These are phyloP conservation scores for Nymphalis io DNA, from an alignment of 1,140 invertebrate genomes.

Conservation along the genomic window DNA sequence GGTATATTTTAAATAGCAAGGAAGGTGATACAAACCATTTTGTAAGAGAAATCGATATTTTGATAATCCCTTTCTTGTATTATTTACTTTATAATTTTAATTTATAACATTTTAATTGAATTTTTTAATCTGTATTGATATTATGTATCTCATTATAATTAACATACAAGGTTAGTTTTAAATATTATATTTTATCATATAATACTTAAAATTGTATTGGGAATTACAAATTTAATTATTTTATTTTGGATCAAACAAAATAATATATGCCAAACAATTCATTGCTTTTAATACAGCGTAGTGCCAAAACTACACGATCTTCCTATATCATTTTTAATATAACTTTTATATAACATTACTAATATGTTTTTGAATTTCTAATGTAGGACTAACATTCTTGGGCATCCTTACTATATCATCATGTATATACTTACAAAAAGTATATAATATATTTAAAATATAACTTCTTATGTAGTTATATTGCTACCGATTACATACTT, in stretches of 20 bases:
- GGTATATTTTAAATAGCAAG: slow-evolving; percentile 30
- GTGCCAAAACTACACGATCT: slow-evolving; percentile 30
- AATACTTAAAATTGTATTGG: neutral
- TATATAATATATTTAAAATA: no score
- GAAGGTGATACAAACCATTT: slow-evolving; percentile 60
- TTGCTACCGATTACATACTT: no score
- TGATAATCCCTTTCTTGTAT: slow-evolving; percentile 54
- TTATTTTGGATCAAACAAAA: neutral
- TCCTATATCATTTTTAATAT: slow-evolving; percentile 7
- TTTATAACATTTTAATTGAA: slow-evolving; percentile 13
- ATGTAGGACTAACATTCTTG: no score
- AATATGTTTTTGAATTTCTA: no score
- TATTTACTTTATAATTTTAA: slow-evolving; percentile 8
- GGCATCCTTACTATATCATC: no score
- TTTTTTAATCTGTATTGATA: slow-evolving; percentile 3
- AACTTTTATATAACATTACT: neutral
- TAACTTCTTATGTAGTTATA: no score
- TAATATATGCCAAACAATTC: slow-evolving; percentile 5
- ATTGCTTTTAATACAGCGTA: slow-evolving; percentile 11
- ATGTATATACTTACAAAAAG: no score
- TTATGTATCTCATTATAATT: neutral
- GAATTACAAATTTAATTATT: neutral
- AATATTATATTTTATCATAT: neutral
- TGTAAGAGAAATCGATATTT: slow-evolving; percentile 50
- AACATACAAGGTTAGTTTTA: neutral